Base-by-base conservation (phyloP, 2,797 vertebrate species). In the Gambelia wislizenii region DNA sequence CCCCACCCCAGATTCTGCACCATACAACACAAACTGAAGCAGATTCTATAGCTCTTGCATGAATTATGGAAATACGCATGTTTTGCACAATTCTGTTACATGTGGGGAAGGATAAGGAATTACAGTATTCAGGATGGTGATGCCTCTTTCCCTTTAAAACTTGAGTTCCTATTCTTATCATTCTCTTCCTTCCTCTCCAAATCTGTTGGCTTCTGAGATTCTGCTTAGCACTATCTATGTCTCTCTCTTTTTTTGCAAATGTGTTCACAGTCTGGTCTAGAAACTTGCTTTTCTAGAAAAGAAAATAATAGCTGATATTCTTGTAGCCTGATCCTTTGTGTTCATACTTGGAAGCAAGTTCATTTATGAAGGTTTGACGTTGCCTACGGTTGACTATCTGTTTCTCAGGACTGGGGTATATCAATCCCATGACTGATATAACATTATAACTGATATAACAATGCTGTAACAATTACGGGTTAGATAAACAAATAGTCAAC, bases 61-160 rank as follows among this genome's bases (percentile, higher is more conserved):
- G 27, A 27, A 52, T 52, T 42, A 59, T 47, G 56, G 33, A 49
- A 36, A 74, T 33, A 22, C 59, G 87, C 81, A 27, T 84, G 47
- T 84, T 83, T 77, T 77, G 42, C 14, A 64, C 44, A 82, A 82
- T 76, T 88, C 42, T 64, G 14, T 25, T 83, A 64, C 42, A 42
- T 36, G 6, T 74, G 52, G 33, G 36, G 39, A 87, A 81, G 49
- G 27, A 47, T 80, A 80, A 52, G 27, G 56, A 14, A 33, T 78
- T 22, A 25, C n/a, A n/a, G n/a, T n/a, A n/a, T 6, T 44, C 20
- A 75, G 25, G 44, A 16, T 54, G 25, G 3, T 30, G 13, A 49
- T 20, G 33, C 9, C 81, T 78, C 59, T 54, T 67, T 77, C 16
- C 16, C n/a, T 39, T 83, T 14, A 47, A n/a, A 33, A 22, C 22